These are phyloP conservation scores for Drosophila pullipes DNA, from an alignment of 2,888 invertebrate genomes.

Conservation along the genomic window DNA sequence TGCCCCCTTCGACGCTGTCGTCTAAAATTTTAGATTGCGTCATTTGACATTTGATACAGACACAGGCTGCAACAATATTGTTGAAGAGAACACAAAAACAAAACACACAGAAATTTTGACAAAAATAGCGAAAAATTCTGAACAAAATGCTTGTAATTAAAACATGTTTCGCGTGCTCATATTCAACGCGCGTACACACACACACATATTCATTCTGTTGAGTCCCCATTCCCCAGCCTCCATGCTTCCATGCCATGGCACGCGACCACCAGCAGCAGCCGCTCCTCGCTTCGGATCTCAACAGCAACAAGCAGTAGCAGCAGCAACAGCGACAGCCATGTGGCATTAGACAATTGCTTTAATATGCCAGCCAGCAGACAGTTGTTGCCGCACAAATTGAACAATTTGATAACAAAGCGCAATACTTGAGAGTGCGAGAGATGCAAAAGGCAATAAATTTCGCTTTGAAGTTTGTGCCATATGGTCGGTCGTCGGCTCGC, in stretches of 20 bases:
- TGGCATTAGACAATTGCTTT: slow-evolving; percentile 77
- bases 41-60: slow-evolving; percentile 61
- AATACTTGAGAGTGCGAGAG: slow-evolving; percentile 45
- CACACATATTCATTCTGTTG: slow-evolving; percentile 3
- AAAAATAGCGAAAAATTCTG: slow-evolving; percentile 60
- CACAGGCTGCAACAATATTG: slow-evolving; percentile 55
- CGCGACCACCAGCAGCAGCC: slow-evolving; percentile 70
- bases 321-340: slow-evolving; percentile 50
- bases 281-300: slow-evolving; percentile 8
- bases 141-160: slow-evolving; percentile 67
- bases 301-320: neutral
- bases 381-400: slow-evolving; percentile 69
- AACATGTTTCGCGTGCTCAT: slow-evolving; percentile 69
- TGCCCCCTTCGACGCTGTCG: neutral
- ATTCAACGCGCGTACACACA: slow-evolving; percentile 38
- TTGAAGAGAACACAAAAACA: slow-evolving; percentile 5
- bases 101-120: slow-evolving; percentile 46
- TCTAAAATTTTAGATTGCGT: slow-evolving; percentile 48
- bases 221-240: neutral
- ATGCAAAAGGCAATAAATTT: slow-evolving; percentile 58
- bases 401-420: slow-evolving; percentile 73
- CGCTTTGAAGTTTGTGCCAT: slow-evolving; percentile 59
- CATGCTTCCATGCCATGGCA: slow-evolving; percentile 41
- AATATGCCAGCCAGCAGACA: slow-evolving; percentile 62
- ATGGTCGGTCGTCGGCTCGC: slow-evolving; percentile 42